phyloP scores from a whole-genome alignment of 2,113 vertebrate genomes.

The Gasterosteus aculeatus region DNA sequence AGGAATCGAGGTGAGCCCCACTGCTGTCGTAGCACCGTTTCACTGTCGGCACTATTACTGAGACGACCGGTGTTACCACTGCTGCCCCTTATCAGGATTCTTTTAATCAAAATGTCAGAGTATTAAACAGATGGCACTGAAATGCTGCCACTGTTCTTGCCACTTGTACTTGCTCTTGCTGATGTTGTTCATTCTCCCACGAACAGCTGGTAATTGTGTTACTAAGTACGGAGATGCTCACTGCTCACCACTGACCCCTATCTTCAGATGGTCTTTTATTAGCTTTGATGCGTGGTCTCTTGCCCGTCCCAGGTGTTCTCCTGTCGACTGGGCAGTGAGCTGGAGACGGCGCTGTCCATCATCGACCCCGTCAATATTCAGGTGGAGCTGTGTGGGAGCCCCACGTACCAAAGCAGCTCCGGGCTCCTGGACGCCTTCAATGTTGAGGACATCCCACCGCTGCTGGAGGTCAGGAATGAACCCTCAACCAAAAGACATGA shows the following conservation, averaged over 20 bases:
- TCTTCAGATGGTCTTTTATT: background rate
- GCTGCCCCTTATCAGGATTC: background rate
- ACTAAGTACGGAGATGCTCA: background rate
- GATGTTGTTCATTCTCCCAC: background rate
- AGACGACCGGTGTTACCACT: background rate
- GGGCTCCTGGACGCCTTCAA: slow-evolving; percentile 96
- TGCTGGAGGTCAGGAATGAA: slow-evolving; percentile 87
- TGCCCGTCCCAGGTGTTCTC: slow-evolving; percentile 88
- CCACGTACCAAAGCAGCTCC: slow-evolving; percentile 92
- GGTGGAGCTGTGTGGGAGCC: slow-evolving; percentile 92
- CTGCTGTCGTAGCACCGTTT: background rate
- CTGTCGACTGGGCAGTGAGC: slow-evolving; percentile 93
- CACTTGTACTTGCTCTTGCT: background rate
- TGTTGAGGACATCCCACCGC: slow-evolving; percentile 92
- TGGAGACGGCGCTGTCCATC: slow-evolving; percentile 95
- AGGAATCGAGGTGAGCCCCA: slow-evolving; percentile 89
- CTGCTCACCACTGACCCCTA: background rate
- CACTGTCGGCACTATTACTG: background rate
- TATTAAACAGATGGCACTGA: background rate
- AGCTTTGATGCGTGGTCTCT: background rate
- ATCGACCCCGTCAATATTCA: slow-evolving; percentile 96
- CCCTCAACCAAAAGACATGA: background rate
- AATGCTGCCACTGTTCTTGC: background rate
- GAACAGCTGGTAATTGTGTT: background rate
- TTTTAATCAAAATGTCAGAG: background rate